Evolutionary conservation across 2,113 vertebrate genomes (phyloP), one percentile per base, ranked within the genome.

Genomic region (Daubentonia madagascariensis): DNA sequence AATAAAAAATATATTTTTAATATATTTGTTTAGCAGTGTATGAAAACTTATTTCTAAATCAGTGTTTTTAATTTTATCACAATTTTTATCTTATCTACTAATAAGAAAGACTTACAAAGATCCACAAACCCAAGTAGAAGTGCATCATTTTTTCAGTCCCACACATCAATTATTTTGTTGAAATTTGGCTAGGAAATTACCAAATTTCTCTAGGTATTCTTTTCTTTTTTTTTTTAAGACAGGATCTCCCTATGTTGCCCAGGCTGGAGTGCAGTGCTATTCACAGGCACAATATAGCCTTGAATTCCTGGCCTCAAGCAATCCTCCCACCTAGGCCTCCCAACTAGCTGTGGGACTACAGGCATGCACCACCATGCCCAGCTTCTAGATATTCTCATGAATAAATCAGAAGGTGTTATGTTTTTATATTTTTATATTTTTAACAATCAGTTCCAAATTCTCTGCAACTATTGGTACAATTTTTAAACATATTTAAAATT

Each of bases 401-500:
- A 59, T 25, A 88, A 65, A 90, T 75, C 48, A 89, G 57, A 87
- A 79, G 14, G 22, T 45, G 54, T 20, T 37, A 3, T 75, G 81
- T 65, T 86, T 75, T 75, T 59, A 43, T 20, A 81, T 65, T 86
- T 75, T 75, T 59, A 43, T 20, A 81, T 83, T 90, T 76, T 88
- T 96, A 86, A 35, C 23, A 76, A 61, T 87, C 35, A 79, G 72
- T 59, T 57, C 63, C n/a, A 81, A 93, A 84, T 72, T 87, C 10
- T 86, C 75, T 89, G 12, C 35, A 89, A 59, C 48, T 68, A 57
- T 63, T 48, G 92, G 16, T 40, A 91, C 20, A 91, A 70, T 32
- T 91, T 84, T 93, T 94, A 94, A 96, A 79, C 43, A 70, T 84
- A 85, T 63, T 25, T 81, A 59, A 87, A 92, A 59, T 89, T 83